A percentile compares a stretch with the other conserved stretches of the same genome.
Conservation (phyloP, 2,797 vertebrate species). For the Enteromius unitaeniatus region DNA sequence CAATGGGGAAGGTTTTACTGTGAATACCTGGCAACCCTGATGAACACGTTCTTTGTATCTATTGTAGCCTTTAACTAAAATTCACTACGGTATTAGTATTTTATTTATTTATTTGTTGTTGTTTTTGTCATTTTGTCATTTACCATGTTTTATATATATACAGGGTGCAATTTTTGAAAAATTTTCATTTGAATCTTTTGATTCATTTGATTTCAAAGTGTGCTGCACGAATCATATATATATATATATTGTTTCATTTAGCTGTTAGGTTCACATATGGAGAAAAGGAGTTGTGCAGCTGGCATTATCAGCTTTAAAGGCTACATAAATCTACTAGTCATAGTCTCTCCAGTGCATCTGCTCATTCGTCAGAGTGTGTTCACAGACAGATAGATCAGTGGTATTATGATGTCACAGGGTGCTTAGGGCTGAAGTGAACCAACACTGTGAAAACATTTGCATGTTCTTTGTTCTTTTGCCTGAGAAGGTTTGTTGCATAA, state of each 20-base stretch:
- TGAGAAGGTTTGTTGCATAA: conserved; percentile 9
- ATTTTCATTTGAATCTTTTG: no score
- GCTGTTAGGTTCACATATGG: conserved; percentile 40
- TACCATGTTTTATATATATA: not conserved
- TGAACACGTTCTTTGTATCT: not conserved
- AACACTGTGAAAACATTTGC: conserved; percentile 64
- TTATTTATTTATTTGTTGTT: not conserved
- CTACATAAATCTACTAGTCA: conserved; percentile 66
- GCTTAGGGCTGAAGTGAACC: conserved; percentile 57
- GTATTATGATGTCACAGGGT: conserved; percentile 61
- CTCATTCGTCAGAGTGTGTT: conserved; percentile 62
- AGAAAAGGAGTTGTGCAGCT: conserved; percentile 67
- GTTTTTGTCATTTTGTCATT: not conserved
- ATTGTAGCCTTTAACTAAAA: not conserved
- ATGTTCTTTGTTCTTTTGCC: conserved; percentile 34
- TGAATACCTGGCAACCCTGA: not conserved
- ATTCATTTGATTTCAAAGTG: no score
- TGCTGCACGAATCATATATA: no score
- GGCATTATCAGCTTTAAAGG: conserved; percentile 70
- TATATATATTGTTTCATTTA: not conserved
- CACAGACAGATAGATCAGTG: conserved; percentile 44
- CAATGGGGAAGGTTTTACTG: no score
- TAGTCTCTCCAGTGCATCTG: conserved; percentile 69
- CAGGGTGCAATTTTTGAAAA: no score
- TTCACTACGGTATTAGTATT: not conserved